phyloP scores from a whole-genome alignment of 1,140 invertebrate species.

The Conopomorpha cramerella region DNA sequence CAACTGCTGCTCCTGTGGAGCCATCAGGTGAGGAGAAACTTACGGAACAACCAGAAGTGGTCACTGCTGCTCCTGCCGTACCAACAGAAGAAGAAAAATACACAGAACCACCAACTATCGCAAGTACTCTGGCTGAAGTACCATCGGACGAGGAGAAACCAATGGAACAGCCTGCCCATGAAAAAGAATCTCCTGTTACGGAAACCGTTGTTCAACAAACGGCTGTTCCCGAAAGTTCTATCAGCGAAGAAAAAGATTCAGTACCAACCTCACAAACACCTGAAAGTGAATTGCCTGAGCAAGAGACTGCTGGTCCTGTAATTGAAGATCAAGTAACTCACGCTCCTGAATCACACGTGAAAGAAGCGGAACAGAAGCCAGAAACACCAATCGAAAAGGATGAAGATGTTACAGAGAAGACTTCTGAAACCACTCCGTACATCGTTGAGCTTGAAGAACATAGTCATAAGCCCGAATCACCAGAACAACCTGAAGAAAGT shows the following conservation, averaged over 20 bases:
- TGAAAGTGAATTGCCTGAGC: conserved; percentile 9
- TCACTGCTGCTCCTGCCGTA: too few relatives aligned
- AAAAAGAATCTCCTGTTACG: conserved; percentile 5
- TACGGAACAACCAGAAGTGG: too few relatives aligned
- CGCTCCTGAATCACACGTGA: conserved; percentile 5
- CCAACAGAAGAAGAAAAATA: too few relatives aligned
- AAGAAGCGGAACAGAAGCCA: conserved; percentile 4
- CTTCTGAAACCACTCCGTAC: conserved; percentile 27
- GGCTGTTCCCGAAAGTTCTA: neutral
- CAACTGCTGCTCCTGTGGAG: too few relatives aligned
- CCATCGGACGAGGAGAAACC: too few relatives aligned
- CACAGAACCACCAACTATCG: too few relatives aligned
- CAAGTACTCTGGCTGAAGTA: too few relatives aligned
- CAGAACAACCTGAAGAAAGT: conserved; percentile 6
- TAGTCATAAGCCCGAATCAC: conserved; percentile 19
- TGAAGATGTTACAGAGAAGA: too few relatives aligned
- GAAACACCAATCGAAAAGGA: conserved; percentile 4
- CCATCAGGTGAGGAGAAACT: too few relatives aligned
- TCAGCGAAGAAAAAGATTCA: conserved; percentile 6
- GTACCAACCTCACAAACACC: conserved; percentile 7
- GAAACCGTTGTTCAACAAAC: neutral
- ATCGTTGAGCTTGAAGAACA: conserved; percentile 42
- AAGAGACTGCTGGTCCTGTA: conserved; percentile 5
- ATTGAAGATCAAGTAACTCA: conserved; percentile 8
- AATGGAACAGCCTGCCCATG: too few relatives aligned